Base-by-base conservation (phyloP, 1,140 invertebrate species). In the Acyrthosiphon pisum region DNA sequence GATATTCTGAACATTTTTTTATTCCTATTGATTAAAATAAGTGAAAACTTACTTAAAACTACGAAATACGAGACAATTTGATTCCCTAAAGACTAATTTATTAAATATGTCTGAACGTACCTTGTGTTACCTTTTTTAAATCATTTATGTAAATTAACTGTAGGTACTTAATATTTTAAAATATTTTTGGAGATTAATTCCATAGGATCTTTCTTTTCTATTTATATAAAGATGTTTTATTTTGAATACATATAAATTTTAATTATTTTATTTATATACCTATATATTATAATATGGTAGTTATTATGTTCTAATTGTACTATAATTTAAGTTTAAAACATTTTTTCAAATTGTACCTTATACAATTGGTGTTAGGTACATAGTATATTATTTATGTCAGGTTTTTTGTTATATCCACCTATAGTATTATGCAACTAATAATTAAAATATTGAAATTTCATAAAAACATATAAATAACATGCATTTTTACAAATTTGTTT, bases 111-210 rank as follows among this genome's bases (percentile, higher is more conserved):
- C 23, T 56, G 22, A 56, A 50, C 18, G 35, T n/a, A 35, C 46
- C 87, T 37, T 89, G 48, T 37, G 87, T 50, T 89, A 89, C 56
- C 87, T 89, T 89, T 89, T 26, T 48, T 37, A 37, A 88, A 89
- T 89, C 87, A 6, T 53, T 37, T 89, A 41, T 53, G 87, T 89
- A 89, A 53, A 89, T 89, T 88, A 50, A 6, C 0, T 22, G 6
- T 88, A 35, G n/a, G n/a, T n/a, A n/a, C 35, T 88, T 35, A 50
- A 88, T 88, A 88, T 50, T n/a, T 20, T 9, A 1, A 48, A 88
- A 22, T 1, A 22, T 50, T 50, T 50, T 87, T 20, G 30, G 30
- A 48, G 30, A 48, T 37, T 48, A 35, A 48, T 48, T n/a, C 6
- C 26, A 14, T 6, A 48, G 18, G 0, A 11, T 87, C 23, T 44